Percentiles rank a stretch among this genome's conserved stretches.
phyloP scores from a whole-genome alignment of 2,888 invertebrate species.

The Standfussiana lucernea region DNA sequence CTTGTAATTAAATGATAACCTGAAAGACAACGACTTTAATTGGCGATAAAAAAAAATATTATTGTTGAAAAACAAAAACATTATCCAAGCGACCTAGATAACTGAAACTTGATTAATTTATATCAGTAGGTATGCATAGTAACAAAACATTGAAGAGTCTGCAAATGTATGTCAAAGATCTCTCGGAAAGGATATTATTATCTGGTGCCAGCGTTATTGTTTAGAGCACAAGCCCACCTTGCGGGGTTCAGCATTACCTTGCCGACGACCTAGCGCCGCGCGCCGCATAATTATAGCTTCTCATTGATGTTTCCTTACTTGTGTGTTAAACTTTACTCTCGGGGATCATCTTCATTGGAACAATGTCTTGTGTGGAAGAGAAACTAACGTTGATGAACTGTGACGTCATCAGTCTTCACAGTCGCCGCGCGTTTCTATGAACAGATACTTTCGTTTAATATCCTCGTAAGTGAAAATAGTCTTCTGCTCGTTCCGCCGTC shows the following conservation, averaged over 20 bases:
- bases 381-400: slow-evolving; percentile 21
- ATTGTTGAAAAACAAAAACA: slow-evolving; percentile 37
- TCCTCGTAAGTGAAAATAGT: slow-evolving; percentile 14
- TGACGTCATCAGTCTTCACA: slow-evolving; percentile 17
- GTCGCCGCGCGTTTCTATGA: slow-evolving; percentile 6
- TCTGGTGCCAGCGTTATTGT: not conserved
- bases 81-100: slow-evolving; percentile 7
- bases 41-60: not conserved
- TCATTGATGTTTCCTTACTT: slow-evolving; percentile 24
- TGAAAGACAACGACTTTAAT: not conserved
- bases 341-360: slow-evolving; percentile 1
- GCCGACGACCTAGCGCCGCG: slow-evolving; percentile 39
- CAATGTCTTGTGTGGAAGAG: slow-evolving; percentile 5
- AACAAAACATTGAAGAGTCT: not conserved
- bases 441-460: slow-evolving; percentile 6
- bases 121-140: not conserved
- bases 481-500: not conserved
- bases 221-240: slow-evolving; percentile 46
- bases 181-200: not conserved
- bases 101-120: slow-evolving; percentile 15
- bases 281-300: slow-evolving; percentile 36
- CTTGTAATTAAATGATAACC: slow-evolving; percentile 5
- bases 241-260: slow-evolving; percentile 41
- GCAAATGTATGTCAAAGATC: not conserved
- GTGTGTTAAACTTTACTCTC: slow-evolving; percentile 3